Conservation (phyloP, 2,797 vertebrate species). For the Rhabdomys pumilio region DNA sequence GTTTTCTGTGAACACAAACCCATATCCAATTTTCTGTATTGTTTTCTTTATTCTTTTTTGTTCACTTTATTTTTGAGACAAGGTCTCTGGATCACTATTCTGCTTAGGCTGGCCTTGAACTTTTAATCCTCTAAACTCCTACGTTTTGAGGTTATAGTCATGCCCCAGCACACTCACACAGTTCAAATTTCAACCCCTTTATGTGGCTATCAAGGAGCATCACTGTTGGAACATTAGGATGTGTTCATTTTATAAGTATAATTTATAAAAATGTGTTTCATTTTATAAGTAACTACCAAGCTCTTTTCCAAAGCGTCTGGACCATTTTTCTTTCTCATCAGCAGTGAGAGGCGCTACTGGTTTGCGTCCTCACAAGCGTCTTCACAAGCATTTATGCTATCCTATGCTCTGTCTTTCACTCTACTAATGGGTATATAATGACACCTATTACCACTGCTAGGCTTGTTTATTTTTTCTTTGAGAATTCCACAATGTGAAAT, state of each 20-base stretch:
- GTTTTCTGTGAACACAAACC: neutral
- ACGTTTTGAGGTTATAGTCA: neutral
- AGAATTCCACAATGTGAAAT: neutral
- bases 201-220: neutral
- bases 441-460: neutral
- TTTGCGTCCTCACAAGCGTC: neutral
- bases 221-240: neutral
- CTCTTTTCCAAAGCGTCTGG: neutral
- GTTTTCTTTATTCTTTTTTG: neutral
- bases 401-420: neutral
- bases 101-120: neutral
- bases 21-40: neutral
- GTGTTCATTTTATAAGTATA: neutral
- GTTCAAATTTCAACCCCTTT: neutral
- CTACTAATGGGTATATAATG: neutral
- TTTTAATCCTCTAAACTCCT: neutral
- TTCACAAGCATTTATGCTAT: neutral
- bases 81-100: neutral
- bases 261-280: neutral
- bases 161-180: neutral
- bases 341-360: neutral
- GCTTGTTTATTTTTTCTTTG: neutral
- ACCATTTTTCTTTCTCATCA: neutral
- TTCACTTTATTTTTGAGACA: neutral
- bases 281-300: neutral